Conservation (phyloP, 2,888 invertebrate genomes). For the Eupithecia exiguata region DNA sequence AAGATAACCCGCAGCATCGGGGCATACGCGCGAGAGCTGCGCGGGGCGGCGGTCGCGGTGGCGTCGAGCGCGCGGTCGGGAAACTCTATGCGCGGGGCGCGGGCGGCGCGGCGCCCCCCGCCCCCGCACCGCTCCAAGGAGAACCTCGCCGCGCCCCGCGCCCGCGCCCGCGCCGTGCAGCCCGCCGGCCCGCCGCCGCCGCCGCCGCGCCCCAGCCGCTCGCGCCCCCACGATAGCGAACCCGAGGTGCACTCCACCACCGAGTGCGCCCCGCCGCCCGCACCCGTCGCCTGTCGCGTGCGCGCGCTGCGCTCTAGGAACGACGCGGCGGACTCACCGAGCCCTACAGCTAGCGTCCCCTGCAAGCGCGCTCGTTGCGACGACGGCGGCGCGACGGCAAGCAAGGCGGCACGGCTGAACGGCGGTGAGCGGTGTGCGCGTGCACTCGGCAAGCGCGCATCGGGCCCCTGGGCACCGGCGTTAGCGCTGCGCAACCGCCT, state of each 20-base stretch:
- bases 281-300: neutral
- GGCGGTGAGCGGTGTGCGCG: slow-evolving; percentile 55
- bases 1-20: slow-evolving; percentile 61
- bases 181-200: slow-evolving; percentile 62
- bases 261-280: slow-evolving; percentile 48
- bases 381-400: slow-evolving; percentile 42
- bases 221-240: slow-evolving; percentile 47
- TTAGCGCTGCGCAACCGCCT: slow-evolving; percentile 74
- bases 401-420: slow-evolving; percentile 44
- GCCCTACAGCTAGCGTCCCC: slow-evolving; percentile 24
- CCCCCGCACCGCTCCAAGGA: slow-evolving; percentile 77
- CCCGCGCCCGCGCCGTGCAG: slow-evolving; percentile 65
- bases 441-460: slow-evolving; percentile 61
- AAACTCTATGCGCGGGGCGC: slow-evolving; percentile 76
- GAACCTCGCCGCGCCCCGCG: slow-evolving; percentile 71
- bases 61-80: slow-evolving; percentile 63
- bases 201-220: slow-evolving; percentile 49
- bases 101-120: slow-evolving; percentile 70
- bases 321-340: slow-evolving; percentile 46
- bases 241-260: slow-evolving; percentile 68
- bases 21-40: slow-evolving; percentile 58
- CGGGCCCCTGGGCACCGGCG: slow-evolving; percentile 74
- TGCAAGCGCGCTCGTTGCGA: slow-evolving; percentile 50
- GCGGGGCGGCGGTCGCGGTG: slow-evolving; percentile 55
- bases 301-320: slow-evolving; percentile 63